Percentiles rank a stretch among this genome's conserved stretches.
Conservation (phyloP, 2,888 invertebrate genomes). For the Ochropleura leucogaster region DNA sequence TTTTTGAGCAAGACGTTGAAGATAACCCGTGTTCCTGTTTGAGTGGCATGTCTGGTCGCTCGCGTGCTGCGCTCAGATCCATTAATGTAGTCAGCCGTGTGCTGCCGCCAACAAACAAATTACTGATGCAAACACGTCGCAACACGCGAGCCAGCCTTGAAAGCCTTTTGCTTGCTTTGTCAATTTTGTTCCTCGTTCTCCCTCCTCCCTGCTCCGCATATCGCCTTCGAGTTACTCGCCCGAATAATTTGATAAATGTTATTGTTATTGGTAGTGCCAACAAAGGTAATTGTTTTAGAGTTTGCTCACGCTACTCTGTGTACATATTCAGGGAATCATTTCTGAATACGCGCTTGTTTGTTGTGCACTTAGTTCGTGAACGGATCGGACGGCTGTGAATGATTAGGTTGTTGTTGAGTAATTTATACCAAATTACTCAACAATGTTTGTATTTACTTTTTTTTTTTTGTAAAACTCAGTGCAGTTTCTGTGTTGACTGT, state of each 20-base stretch:
- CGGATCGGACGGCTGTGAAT: conserved; percentile 38
- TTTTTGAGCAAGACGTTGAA: conserved; percentile 72
- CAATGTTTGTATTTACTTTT: conserved; percentile 35
- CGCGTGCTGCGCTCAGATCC: conserved; percentile 86
- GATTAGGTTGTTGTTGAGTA: conserved; percentile 35
- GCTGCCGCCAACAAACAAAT: conserved; percentile 90
- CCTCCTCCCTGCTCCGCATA: conserved; percentile 68
- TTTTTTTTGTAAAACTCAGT: not conserved
- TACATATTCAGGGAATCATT: conserved; percentile 64
- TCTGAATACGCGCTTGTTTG: conserved; percentile 61
- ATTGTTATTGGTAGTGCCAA: conserved; percentile 86
- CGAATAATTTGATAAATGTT: conserved; percentile 83
- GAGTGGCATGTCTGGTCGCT: conserved; percentile 78
- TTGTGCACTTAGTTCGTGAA: conserved; percentile 55
- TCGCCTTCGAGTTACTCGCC: conserved; percentile 72
- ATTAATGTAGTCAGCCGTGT: conserved; percentile 88
- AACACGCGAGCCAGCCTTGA: conserved; percentile 87
- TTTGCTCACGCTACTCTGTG: conserved; percentile 76
- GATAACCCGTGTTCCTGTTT: conserved; percentile 65
- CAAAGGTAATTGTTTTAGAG: conserved; percentile 82
- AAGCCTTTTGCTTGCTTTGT: conserved; percentile 89
- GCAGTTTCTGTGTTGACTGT: not conserved
- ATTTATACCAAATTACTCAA: conserved; percentile 13
- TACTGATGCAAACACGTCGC: conserved; percentile 90
- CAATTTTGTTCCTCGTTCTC: conserved; percentile 77